These are phyloP conservation scores for Ammodytes marinus DNA, from an alignment of 2,113 vertebrate genomes.

Conservation along the genomic window DNA sequence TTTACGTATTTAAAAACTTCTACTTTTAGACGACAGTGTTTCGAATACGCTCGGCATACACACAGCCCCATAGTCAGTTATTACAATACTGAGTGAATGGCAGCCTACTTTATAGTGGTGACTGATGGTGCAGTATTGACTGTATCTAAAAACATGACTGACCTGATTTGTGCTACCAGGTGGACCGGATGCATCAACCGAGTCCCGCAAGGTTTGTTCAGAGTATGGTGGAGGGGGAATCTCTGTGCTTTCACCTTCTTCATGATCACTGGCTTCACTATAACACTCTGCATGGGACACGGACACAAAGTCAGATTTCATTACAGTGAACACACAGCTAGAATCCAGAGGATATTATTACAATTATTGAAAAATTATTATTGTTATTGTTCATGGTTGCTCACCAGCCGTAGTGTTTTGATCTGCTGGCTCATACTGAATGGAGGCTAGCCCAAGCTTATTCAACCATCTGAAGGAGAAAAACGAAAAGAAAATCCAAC, in stretches of 20 bases:
- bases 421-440: conserved; percentile 81
- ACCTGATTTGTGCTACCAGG: conserved; percentile 76
- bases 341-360: background rate
- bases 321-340: background rate
- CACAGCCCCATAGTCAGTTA: background rate
- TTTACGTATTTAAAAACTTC: no score
- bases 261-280: conserved; percentile 95
- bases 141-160: conserved; percentile 8
- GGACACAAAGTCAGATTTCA: background rate
- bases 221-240: conserved; percentile 86
- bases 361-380: no score
- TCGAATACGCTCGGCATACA: no score
- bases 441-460: conserved; percentile 93
- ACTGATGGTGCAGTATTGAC: background rate
- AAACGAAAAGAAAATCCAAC: background rate
- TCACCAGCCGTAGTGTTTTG: conserved; percentile 70
- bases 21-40: no score
- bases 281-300: conserved; percentile 89
- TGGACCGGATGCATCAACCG: conserved; percentile 63
- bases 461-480: conserved; percentile 90
- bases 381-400: background rate
- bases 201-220: conserved; percentile 75
- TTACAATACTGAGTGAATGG: background rate
- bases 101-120: background rate
- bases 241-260: conserved; percentile 91